Percentiles rank a stretch among this genome's conserved stretches.
phyloP scores from a whole-genome alignment of 1,140 invertebrate species.

The Zelostemma sp. region DNA sequence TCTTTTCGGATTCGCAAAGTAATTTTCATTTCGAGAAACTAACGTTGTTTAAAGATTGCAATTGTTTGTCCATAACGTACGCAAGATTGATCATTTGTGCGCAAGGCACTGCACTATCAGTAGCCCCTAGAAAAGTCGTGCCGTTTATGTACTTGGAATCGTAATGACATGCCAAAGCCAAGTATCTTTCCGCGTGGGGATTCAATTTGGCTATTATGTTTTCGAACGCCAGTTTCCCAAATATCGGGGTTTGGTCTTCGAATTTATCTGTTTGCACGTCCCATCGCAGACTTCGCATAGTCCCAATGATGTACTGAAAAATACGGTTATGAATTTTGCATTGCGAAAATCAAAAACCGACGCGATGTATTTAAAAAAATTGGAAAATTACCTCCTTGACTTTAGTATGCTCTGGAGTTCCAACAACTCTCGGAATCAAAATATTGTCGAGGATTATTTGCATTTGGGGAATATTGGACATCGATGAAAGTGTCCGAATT shows the following conservation, averaged over 20 bases:
- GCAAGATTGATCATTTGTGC: conserved; percentile 91
- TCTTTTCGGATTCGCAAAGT: too few species aligned
- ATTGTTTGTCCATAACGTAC: conserved; percentile 75
- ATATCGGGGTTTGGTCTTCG: conserved; percentile 78
- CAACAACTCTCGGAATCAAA: conserved; percentile 81
- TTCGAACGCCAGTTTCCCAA: conserved; percentile 81
- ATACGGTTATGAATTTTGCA: too few species aligned
- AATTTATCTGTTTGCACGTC: conserved; percentile 83
- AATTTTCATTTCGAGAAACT: too few species aligned
- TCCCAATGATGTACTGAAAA: conserved; percentile 80
- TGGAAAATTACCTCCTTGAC: conserved; percentile 78
- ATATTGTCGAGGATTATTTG: conserved; percentile 78
- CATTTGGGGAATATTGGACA: conserved; percentile 75
- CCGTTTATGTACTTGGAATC: conserved; percentile 90
- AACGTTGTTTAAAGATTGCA: conserved; percentile 72
- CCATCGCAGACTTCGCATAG: conserved; percentile 80
- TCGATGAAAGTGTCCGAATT: conserved; percentile 70
- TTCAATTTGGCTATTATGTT: conserved; percentile 91
- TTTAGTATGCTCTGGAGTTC: conserved; percentile 75
- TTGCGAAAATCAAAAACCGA: too few species aligned
- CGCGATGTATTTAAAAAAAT: too few species aligned
- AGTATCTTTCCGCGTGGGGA: conserved; percentile 81
- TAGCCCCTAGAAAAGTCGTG: conserved; percentile 90
- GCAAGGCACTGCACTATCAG: conserved; percentile 98
- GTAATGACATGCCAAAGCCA: conserved; percentile 94